A percentile compares a stretch with the other conserved stretches of the same genome.
These are phyloP conservation scores for Elegia similella DNA, from an alignment of 2,888 invertebrate species.

Conservation along the genomic window DNA sequence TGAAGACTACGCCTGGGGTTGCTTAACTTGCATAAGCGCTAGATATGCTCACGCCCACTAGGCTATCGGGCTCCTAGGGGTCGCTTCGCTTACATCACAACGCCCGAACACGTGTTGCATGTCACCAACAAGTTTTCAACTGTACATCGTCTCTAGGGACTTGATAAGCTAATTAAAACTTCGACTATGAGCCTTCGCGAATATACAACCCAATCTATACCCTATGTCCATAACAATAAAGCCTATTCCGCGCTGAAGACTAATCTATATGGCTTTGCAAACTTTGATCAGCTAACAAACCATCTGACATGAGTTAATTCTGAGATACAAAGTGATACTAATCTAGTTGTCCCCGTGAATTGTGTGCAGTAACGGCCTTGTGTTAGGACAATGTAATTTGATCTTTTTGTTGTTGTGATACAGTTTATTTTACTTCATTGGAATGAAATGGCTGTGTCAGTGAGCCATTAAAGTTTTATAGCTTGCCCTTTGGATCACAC, in stretches of 20 bases:
- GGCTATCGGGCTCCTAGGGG: too few relatives aligned
- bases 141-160: background rate
- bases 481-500: background rate
- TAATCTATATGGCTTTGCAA: slow-evolving; percentile 1
- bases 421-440: background rate
- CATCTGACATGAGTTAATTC: slow-evolving; percentile 8
- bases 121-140: slow-evolving; percentile 3
- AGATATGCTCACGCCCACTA: background rate
- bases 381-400: slow-evolving; percentile 1
- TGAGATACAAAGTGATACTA: slow-evolving; percentile 1
- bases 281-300: slow-evolving; percentile 4
- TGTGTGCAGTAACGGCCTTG: background rate
- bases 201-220: background rate
- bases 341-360: background rate
- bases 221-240: slow-evolving; percentile 1
- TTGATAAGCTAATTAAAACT: slow-evolving; percentile 22
- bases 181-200: background rate
- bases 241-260: background rate
- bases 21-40: too few relatives aligned
- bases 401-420: background rate
- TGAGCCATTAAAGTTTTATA: background rate
- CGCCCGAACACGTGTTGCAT: slow-evolving; percentile 2
- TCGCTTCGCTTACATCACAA: background rate
- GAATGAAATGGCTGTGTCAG: background rate
- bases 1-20: too few relatives aligned